phyloP scores from a whole-genome alignment of 2,797 vertebrate species.

The Acrossocheilus wenchowensis region DNA sequence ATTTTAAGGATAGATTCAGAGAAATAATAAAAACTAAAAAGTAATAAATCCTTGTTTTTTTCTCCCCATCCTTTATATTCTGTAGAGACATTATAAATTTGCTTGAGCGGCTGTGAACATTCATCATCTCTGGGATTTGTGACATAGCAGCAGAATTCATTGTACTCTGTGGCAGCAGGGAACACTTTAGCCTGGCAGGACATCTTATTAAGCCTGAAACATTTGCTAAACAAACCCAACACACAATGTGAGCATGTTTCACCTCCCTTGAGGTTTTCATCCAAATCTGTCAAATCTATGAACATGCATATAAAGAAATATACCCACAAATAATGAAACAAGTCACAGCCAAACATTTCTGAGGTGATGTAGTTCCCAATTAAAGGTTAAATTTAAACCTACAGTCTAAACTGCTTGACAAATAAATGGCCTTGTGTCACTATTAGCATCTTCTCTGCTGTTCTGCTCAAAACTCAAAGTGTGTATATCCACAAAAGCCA shows the following conservation, averaged over 20 bases:
- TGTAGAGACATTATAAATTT: neutral
- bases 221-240: neutral
- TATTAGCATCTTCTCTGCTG: neutral
- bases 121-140: neutral
- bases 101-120: neutral
- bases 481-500: neutral
- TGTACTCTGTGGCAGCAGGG: neutral
- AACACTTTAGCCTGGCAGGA: neutral
- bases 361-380: neutral
- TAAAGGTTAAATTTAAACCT: neutral
- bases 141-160: neutral
- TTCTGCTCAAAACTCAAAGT: conserved; percentile 1
- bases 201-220: conserved; percentile 20
- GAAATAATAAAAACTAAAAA: neutral
- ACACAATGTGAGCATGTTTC: neutral
- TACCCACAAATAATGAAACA: neutral
- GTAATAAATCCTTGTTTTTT: neutral
- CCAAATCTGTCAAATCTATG: neutral
- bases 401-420: neutral
- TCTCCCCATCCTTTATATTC: neutral
- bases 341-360: neutral
- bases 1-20: neutral
- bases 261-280: neutral
- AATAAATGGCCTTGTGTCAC: neutral
- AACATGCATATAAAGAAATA: conserved; percentile 13